A percentile compares a stretch with the other conserved stretches of the same genome.
Evolutionary conservation across 2,797 vertebrate genomes (phyloP).

Genomic region (Lacerta bilineata): DNA sequence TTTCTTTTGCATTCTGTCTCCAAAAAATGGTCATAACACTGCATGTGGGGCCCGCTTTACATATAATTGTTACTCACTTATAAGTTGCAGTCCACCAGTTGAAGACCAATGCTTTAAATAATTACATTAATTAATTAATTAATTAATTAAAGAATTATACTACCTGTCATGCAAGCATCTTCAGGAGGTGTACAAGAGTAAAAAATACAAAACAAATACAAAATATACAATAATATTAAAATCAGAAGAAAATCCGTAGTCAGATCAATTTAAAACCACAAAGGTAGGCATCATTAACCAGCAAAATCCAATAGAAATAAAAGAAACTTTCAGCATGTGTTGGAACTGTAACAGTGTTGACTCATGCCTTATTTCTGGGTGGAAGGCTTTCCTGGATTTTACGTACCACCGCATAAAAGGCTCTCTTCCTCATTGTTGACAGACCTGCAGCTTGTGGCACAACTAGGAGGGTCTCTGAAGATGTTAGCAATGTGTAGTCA

Average conservation of each 20-base stretch:
- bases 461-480: background rate
- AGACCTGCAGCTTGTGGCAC: background rate
- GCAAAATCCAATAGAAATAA: background rate
- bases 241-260: background rate
- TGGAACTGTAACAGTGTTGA: background rate
- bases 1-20: background rate
- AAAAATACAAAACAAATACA: background rate
- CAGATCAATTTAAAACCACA: no score
- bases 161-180: background rate
- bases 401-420: background rate
- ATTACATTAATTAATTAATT: background rate
- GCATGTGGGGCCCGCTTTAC: background rate
- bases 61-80: background rate
- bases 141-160: background rate
- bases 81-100: background rate
- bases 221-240: background rate
- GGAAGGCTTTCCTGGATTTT: background rate
- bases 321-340: background rate
- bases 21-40: background rate
- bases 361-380: background rate
- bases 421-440: background rate
- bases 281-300: background rate
- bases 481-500: background rate
- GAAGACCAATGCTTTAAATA: conserved; percentile 4
- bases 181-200: background rate